phyloP scores from a whole-genome alignment of 2,113 vertebrate genomes.

The Parus major region DNA sequence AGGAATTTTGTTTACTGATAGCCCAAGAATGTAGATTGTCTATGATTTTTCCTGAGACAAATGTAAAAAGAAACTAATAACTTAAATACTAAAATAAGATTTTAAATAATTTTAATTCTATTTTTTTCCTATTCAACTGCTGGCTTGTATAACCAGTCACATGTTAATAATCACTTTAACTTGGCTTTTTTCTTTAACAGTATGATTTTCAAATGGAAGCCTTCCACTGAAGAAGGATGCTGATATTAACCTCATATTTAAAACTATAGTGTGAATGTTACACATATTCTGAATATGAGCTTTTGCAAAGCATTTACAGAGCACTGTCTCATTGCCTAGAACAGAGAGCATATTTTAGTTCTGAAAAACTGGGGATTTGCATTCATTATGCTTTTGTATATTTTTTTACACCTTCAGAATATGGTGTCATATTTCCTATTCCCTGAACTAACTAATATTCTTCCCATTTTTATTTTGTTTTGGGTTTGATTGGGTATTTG shows the following conservation, averaged over 20 bases:
- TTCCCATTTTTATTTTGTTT: not conserved
- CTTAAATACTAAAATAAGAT: not conserved
- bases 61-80: not conserved
- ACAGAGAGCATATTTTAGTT: not conserved
- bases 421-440: not conserved
- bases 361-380: not conserved
- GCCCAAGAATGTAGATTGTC: not conserved
- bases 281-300: not conserved
- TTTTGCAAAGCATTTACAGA: not conserved
- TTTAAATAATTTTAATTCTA: not conserved
- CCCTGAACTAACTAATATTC: not conserved
- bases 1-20: not conserved
- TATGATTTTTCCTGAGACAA: not conserved
- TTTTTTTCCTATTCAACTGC: not conserved
- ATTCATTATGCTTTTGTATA: conserved; percentile 17
- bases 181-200: not conserved
- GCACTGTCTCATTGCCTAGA: not conserved
- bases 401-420: not conserved
- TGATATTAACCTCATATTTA: not conserved
- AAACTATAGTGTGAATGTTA: not conserved
- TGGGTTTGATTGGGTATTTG: not conserved
- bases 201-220: not conserved
- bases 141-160: not conserved
- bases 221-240: not conserved
- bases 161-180: not conserved